phyloP scores from a whole-genome alignment of 1,140 invertebrate species.

The Dreissena polymorpha region DNA sequence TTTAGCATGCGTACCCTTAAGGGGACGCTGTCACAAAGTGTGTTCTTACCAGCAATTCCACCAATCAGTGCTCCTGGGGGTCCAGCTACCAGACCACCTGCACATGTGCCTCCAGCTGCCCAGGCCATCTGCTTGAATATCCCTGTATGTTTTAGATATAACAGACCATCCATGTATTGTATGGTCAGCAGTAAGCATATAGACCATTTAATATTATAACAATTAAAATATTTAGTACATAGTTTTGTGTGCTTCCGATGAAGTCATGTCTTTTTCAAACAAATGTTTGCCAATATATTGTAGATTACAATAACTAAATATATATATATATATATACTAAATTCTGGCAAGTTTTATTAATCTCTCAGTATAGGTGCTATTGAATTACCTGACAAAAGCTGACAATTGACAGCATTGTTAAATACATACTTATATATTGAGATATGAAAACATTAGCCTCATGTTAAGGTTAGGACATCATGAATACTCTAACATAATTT shows the following conservation, averaged over 20 bases:
- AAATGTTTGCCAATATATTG: not conserved
- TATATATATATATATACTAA: not conserved
- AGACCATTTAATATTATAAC: not conserved
- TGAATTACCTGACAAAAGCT: no score
- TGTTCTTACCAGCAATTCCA: constrained; percentile 43
- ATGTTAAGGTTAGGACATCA: not conserved
- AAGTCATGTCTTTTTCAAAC: not conserved
- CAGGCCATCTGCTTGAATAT: constrained; percentile 56
- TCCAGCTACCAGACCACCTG: constrained; percentile 39
- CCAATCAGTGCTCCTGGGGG: constrained; percentile 54
- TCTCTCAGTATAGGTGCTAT: no score
- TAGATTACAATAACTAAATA: not conserved
- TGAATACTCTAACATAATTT: not conserved
- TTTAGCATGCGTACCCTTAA: no score
- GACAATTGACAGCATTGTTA: no score
- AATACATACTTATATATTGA: no score
- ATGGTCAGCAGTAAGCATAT: not conserved
- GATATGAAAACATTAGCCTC: not conserved
- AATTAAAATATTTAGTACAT: not conserved
- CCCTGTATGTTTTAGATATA: constrained; percentile 14
- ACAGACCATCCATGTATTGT: not conserved
- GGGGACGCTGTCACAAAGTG: no score
- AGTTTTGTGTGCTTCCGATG: not conserved
- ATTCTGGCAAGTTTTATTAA: no score
- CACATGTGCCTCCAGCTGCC: constrained; percentile 40